Percentiles rank a stretch among this genome's conserved stretches.
phyloP scores from a whole-genome alignment of 2,888 invertebrate species.

The Aporophyla lueneburgensis region DNA sequence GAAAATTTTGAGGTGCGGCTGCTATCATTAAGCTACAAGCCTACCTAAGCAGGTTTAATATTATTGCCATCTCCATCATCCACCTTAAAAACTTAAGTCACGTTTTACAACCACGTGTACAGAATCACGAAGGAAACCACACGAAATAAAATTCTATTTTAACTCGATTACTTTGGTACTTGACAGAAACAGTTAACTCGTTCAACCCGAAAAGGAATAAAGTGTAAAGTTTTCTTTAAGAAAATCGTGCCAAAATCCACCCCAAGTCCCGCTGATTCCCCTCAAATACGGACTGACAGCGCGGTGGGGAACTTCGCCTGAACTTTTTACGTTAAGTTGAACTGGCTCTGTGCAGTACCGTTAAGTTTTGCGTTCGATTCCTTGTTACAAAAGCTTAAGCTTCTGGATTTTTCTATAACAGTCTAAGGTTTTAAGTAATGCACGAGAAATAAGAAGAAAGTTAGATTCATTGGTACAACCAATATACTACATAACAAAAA shows the following conservation, averaged over 20 bases:
- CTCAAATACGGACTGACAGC: slow-evolving; percentile 50
- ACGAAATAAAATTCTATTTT: slow-evolving; percentile 32
- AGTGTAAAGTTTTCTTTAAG: slow-evolving; percentile 45
- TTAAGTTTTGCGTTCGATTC: slow-evolving; percentile 1
- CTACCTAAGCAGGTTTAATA: too few relatives aligned
- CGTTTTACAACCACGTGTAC: background rate
- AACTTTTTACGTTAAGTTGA: slow-evolving; percentile 53
- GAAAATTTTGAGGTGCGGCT: too few relatives aligned
- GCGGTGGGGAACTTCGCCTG: slow-evolving; percentile 38
- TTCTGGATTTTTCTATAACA: background rate
- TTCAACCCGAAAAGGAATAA: slow-evolving; percentile 39
- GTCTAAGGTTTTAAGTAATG: background rate
- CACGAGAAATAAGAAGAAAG: background rate
- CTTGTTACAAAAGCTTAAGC: background rate
- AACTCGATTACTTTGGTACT: slow-evolving; percentile 15
- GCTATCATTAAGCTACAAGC: too few relatives aligned
- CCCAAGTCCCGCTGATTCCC: slow-evolving; percentile 27
- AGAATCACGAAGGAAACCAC: background rate
- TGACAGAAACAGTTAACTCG: slow-evolving; percentile 50
- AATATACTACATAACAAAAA: too few relatives aligned
- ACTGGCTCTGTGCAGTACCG: background rate
- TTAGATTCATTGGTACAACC: background rate
- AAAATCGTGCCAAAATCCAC: slow-evolving; percentile 47
- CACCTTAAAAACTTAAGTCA: background rate
- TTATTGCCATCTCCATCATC: too few relatives aligned